Evolutionary conservation across 2,113 vertebrate genomes (phyloP).

Genomic region (Macaca nemestrina): DNA sequence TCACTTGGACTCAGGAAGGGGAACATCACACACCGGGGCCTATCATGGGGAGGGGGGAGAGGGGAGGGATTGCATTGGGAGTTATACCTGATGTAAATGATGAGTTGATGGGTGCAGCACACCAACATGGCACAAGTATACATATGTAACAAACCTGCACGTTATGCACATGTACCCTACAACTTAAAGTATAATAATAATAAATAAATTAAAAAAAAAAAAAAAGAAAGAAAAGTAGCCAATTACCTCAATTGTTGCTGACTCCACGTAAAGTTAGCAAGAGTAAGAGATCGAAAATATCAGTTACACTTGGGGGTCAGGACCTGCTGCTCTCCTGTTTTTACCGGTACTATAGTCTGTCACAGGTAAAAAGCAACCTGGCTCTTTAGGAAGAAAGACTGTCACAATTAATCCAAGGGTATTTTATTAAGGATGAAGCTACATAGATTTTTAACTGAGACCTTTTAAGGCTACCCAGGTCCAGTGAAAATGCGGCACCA

Average conservation of each 20-base stretch:
- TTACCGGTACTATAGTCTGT: background rate
- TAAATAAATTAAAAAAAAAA: no score
- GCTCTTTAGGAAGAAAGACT: constrained; percentile 9
- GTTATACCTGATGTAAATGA: no score
- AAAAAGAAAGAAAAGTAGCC: background rate
- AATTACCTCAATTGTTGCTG: background rate
- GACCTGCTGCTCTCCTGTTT: background rate
- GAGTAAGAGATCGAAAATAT: background rate
- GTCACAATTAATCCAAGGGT: background rate
- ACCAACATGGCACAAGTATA: no score
- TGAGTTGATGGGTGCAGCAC: no score
- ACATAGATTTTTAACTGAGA: background rate
- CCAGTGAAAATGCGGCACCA: background rate
- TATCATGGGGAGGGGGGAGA: no score
- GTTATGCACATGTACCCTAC: no score
- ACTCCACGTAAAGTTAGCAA: background rate
- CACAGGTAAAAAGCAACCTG: background rate
- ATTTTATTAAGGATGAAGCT: background rate
- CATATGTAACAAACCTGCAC: no score
- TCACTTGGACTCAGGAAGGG: no score
- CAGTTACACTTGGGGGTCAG: background rate
- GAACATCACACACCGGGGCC: no score
- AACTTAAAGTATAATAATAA: no score
- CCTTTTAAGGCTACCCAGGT: background rate
- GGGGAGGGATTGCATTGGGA: no score